phyloP scores from a whole-genome alignment of 1,140 invertebrate species.

The Ruditapes philippinarum region DNA sequence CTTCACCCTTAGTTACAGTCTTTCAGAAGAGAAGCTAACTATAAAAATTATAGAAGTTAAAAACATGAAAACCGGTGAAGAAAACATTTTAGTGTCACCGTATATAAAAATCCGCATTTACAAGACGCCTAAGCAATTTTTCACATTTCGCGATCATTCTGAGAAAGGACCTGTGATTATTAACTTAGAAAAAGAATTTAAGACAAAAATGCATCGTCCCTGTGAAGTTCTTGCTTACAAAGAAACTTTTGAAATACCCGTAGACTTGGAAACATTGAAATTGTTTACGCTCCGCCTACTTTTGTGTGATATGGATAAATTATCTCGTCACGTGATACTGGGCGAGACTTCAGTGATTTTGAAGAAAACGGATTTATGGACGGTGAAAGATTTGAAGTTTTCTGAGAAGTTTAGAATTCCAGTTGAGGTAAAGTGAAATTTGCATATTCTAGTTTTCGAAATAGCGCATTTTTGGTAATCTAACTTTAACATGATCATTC shows the following conservation, averaged over 20 bases:
- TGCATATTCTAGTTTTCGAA: too few species aligned
- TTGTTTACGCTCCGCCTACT: slow-evolving; percentile 88
- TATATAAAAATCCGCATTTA: slow-evolving; percentile 77
- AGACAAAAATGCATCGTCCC: slow-evolving; percentile 88
- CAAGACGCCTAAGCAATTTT: slow-evolving; percentile 73
- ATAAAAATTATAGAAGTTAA: slow-evolving; percentile 43
- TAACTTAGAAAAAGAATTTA: slow-evolving; percentile 75
- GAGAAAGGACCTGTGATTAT: slow-evolving; percentile 62
- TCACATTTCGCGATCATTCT: slow-evolving; percentile 50
- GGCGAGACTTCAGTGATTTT: slow-evolving; percentile 89
- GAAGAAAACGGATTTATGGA: slow-evolving; percentile 88
- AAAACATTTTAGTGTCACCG: slow-evolving; percentile 64
- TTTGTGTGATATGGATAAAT: slow-evolving; percentile 89
- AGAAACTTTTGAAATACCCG: slow-evolving; percentile 90
- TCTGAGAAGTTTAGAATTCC: slow-evolving; percentile 63
- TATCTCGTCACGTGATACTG: slow-evolving; percentile 88
- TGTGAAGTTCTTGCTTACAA: slow-evolving; percentile 90
- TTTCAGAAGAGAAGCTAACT: slow-evolving; percentile 47
- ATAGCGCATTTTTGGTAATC: too few species aligned
- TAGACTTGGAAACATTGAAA: slow-evolving; percentile 87
- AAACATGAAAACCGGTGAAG: slow-evolving; percentile 51
- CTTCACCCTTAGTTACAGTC: slow-evolving; percentile 22
- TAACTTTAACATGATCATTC: too few species aligned
- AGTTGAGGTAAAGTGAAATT: slow-evolving; percentile 54
- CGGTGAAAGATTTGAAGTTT: slow-evolving; percentile 86